These are phyloP conservation scores for Solen grandis DNA, from an alignment of 1,140 invertebrate genomes.

Conservation along the genomic window DNA sequence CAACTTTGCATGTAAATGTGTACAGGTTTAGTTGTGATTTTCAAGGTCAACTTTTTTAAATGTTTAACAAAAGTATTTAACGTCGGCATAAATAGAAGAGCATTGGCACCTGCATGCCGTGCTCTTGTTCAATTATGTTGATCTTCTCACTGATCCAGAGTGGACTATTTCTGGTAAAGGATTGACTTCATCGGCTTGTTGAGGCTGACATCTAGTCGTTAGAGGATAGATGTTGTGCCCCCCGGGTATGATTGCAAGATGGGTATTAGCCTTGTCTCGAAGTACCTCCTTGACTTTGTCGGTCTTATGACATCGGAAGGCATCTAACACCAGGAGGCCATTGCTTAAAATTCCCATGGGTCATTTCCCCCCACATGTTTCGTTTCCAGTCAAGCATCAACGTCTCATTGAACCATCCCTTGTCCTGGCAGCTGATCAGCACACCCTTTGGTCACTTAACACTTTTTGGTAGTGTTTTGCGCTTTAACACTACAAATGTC, in stretches of 20 bases:
- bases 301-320: neutral
- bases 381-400: neutral
- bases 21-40: too few species aligned
- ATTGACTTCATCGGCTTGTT: neutral
- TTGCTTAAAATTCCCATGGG: neutral
- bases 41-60: too few species aligned
- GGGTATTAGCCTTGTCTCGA: neutral
- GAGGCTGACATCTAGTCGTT: neutral
- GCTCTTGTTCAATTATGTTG: too few species aligned
- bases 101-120: too few species aligned
- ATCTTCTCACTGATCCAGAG: slow-evolving; percentile 4
- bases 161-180: neutral
- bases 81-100: too few species aligned
- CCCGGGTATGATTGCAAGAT: neutral
- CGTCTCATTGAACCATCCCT: neutral
- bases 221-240: neutral
- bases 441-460: neutral
- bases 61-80: too few species aligned
- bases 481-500: slow-evolving; percentile 71
- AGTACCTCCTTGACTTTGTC: neutral
- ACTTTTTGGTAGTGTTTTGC: slow-evolving; percentile 3
- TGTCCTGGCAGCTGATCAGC: neutral
- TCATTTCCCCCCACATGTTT: neutral
- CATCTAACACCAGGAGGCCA: neutral
- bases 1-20: too few species aligned